phyloP scores from a whole-genome alignment of 2,888 invertebrate species.

The Torymus tubicola region DNA sequence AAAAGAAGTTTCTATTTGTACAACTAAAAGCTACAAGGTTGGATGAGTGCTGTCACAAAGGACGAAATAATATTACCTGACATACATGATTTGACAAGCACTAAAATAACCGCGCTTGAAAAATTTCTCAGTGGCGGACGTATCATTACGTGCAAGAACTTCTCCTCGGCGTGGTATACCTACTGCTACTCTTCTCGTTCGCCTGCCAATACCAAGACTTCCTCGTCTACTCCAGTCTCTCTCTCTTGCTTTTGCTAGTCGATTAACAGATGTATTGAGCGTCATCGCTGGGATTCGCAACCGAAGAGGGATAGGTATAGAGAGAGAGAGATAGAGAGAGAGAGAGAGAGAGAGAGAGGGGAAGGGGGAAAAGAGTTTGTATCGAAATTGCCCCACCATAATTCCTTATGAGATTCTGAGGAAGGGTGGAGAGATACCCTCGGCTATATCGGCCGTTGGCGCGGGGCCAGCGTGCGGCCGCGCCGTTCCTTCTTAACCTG shows the following conservation, averaged over 20 bases:
- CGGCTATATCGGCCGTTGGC: constrained; percentile 31
- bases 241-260: constrained; percentile 27
- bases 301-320: not conserved
- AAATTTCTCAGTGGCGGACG: not conserved
- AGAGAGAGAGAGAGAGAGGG: not conserved
- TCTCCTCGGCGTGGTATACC: not conserved
- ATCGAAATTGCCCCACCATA: constrained; percentile 43
- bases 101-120: constrained; percentile 1
- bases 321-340: not conserved
- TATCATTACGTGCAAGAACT: constrained; percentile 10
- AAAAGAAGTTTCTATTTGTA: not conserved
- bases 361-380: constrained; percentile 32
- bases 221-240: not conserved
- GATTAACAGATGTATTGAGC: constrained; percentile 47
- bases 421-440: constrained; percentile 25
- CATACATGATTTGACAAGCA: constrained; percentile 15
- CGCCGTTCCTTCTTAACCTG: constrained; percentile 66
- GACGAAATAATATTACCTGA: not conserved
- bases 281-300: not conserved
- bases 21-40: not conserved
- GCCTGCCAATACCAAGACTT: constrained; percentile 37
- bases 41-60: not conserved
- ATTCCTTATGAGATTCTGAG: constrained; percentile 51
- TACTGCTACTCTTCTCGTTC: not conserved
- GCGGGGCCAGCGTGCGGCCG: constrained; percentile 53